Evolutionary conservation across 2,888 invertebrate genomes (phyloP).

Genomic region (Lithophane socia): DNA sequence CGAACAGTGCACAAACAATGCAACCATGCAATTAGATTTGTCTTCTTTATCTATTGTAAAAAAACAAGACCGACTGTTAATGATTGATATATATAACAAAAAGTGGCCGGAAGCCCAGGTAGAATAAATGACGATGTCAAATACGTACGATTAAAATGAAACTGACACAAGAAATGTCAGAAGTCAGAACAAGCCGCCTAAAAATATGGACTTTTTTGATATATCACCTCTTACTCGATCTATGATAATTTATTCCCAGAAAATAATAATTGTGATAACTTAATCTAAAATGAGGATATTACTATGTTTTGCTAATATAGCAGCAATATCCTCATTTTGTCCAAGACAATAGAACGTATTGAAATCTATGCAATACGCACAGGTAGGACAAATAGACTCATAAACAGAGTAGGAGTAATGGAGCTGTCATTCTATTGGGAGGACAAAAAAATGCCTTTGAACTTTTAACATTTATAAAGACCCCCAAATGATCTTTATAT

Average conservation of each 20-base stretch:
- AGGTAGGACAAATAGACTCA: no score
- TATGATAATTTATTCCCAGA: not conserved
- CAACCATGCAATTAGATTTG: constrained; percentile 24
- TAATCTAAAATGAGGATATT: no score
- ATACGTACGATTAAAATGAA: not conserved
- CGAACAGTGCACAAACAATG: constrained; percentile 30
- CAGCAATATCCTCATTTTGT: no score
- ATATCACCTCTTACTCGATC: not conserved
- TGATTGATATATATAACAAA: not conserved
- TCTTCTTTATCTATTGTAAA: no score
- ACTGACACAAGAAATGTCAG: not conserved
- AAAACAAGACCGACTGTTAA: not conserved
- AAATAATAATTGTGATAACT: no score
- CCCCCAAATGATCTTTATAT: not conserved
- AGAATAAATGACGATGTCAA: not conserved
- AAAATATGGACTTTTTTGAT: no score
- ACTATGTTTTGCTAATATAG: no score
- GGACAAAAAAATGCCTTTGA: constrained; percentile 1
- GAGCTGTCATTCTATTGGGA: no score
- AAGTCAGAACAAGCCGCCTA: not conserved
- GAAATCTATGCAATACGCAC: no score
- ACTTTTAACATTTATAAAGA: not conserved
- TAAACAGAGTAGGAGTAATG: no score
- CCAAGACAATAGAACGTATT: no score
- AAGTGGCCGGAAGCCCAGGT: not conserved